Percentiles rank a stretch among this genome's conserved stretches.
Evolutionary conservation across 2,113 vertebrate species (phyloP).

Genomic region (Chrysochloris asiatica): DNA sequence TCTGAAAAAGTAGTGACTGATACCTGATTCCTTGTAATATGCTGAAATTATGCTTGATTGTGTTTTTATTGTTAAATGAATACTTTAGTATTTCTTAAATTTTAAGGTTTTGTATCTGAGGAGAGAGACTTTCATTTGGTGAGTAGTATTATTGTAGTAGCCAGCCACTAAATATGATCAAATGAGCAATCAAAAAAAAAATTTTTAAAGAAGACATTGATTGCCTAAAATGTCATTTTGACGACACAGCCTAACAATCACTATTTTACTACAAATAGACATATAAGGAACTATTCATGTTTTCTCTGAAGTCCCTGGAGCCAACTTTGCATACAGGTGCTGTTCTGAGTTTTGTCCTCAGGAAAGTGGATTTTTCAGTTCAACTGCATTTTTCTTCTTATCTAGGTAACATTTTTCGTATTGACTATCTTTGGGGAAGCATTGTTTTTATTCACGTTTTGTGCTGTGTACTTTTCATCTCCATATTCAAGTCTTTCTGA

Average conservation of each 20-base stretch:
- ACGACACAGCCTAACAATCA: neutral
- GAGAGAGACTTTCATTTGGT: constrained; percentile 22
- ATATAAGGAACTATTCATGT: neutral
- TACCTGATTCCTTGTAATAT: neutral
- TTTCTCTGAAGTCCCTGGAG: constrained; percentile 32
- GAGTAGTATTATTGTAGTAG: neutral
- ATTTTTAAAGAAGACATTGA: constrained; percentile 5
- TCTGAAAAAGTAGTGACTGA: neutral
- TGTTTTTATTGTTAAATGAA: constrained; percentile 1
- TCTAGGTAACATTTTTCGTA: constrained; percentile 17
- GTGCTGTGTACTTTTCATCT: constrained; percentile 3
- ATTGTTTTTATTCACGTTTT: neutral
- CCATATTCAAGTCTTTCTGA: neutral
- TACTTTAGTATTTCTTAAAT: neutral
- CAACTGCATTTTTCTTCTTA: constrained; percentile 12
- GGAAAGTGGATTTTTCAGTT: constrained; percentile 40
- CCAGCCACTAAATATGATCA: neutral
- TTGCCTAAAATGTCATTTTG: constrained; percentile 2
- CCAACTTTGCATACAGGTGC: constrained; percentile 26
- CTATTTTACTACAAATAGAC: constrained; percentile 33
- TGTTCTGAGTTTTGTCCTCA: constrained; percentile 5
- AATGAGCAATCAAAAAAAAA: neutral
- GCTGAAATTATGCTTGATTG: neutral
- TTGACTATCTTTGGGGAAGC: constrained; percentile 17
- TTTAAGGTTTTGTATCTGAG: constrained; percentile 39